These are phyloP conservation scores for Drosophila nannoptera DNA, from an alignment of 1,140 invertebrate genomes.

Conservation along the genomic window DNA sequence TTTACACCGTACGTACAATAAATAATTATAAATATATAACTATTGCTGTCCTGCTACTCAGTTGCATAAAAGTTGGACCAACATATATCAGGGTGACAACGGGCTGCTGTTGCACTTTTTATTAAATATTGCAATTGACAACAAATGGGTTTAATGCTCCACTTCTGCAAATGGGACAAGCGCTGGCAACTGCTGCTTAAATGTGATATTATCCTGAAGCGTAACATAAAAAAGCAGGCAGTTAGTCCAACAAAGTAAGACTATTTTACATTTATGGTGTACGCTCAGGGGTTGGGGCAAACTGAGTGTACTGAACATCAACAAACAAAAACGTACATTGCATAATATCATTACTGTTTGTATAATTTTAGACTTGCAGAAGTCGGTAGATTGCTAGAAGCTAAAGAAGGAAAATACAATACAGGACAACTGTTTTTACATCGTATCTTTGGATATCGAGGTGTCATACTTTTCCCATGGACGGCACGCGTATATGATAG, in stretches of 20 bases:
- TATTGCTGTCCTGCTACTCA: conserved; percentile 10
- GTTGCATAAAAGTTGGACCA: conserved; percentile 61
- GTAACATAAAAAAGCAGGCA: conserved; percentile 60
- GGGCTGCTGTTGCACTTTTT: conserved; percentile 28
- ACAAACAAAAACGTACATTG: conserved; percentile 35
- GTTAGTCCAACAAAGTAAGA: conserved; percentile 62
- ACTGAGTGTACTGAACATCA: conserved; percentile 7
- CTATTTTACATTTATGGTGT: background rate
- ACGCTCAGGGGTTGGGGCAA: conserved; percentile 4
- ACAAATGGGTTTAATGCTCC: conserved; percentile 61
- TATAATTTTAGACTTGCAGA: conserved; percentile 80
- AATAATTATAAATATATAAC: conserved; percentile 31
- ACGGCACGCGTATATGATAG: conserved; percentile 95
- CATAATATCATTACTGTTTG: conserved; percentile 22
- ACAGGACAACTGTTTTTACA: conserved; percentile 97
- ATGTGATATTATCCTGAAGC: conserved; percentile 53
- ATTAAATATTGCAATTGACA: conserved; percentile 18
- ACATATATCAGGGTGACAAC: conserved; percentile 28
- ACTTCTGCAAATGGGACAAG: conserved; percentile 64
- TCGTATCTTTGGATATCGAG: conserved; percentile 96
- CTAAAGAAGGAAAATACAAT: conserved; percentile 95
- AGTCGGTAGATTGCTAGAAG: conserved; percentile 85
- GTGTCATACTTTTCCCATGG: conserved; percentile 97
- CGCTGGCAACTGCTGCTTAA: conserved; percentile 53
- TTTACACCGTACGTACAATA: conserved; percentile 8